phyloP scores from a whole-genome alignment of 2,113 vertebrate genomes.

The Solenodon paradoxus region DNA sequence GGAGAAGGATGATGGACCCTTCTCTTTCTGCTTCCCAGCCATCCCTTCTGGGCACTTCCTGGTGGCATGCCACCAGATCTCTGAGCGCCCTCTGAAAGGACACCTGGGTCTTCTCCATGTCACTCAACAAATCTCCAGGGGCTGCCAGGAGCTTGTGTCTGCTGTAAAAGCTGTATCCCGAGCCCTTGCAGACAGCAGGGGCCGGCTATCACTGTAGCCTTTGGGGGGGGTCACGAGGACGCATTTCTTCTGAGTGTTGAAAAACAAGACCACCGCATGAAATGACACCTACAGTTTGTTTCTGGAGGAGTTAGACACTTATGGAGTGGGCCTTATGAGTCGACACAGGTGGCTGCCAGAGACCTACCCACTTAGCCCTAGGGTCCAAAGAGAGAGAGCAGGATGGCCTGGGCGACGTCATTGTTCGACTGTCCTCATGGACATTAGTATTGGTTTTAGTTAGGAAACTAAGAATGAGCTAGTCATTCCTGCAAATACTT shows the following conservation, averaged over 20 bases:
- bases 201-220: not conserved
- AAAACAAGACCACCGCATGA: not conserved
- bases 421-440: not conserved
- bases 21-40: not conserved
- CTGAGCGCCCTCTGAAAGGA: not conserved
- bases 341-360: not conserved
- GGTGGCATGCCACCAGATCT: not conserved
- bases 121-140: not conserved
- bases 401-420: not conserved
- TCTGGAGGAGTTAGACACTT: not conserved
- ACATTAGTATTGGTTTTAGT: not conserved
- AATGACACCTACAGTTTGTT: not conserved
- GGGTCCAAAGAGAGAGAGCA: not conserved
- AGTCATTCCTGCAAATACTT: not conserved
- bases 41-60: not conserved
- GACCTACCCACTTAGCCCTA: not conserved
- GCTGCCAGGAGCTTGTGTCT: not conserved
- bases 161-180: not conserved
- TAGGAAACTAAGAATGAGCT: not conserved
- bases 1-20: not conserved
- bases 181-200: not conserved
- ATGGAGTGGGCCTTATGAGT: not conserved
- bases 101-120: not conserved
- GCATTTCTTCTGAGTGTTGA: not conserved
- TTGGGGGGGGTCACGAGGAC: accelerated